Conservation (phyloP, 2,888 invertebrate species). For the Schrankia costaestrigalis region DNA sequence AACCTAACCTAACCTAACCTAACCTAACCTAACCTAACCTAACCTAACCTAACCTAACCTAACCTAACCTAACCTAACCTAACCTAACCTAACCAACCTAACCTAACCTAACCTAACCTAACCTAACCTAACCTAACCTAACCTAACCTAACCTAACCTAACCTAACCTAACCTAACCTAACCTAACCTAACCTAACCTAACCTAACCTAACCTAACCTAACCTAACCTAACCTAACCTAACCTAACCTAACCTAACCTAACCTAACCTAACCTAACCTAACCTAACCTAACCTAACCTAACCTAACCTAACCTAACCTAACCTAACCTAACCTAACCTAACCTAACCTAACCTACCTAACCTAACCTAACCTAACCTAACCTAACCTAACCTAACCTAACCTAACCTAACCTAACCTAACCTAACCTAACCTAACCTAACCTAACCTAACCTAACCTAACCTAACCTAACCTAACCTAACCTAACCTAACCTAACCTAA, state of each 20-base stretch:
- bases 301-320: too few species aligned
- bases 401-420: too few species aligned
- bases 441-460: too few species aligned
- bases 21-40: constrained; percentile 1
- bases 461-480: too few species aligned
- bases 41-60: constrained; percentile 1
- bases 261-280: constrained; percentile 23
- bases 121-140: constrained; percentile 1
- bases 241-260: constrained; percentile 6
- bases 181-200: constrained; percentile 1
- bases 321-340: too few species aligned
- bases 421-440: too few species aligned
- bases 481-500: too few species aligned
- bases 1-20: constrained; percentile 1
- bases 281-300: constrained; percentile 12
- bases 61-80: constrained; percentile 1
- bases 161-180: constrained; percentile 1
- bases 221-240: constrained; percentile 1
- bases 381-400: too few species aligned
- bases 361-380: too few species aligned
- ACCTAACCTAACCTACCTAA: too few species aligned
- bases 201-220: constrained; percentile 1
- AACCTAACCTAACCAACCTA: constrained; percentile 1
- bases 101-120: constrained; percentile 1
- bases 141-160: constrained; percentile 1